Evolutionary conservation across 2,888 invertebrate species (phyloP).

Genomic region (Melipona beecheii): DNA sequence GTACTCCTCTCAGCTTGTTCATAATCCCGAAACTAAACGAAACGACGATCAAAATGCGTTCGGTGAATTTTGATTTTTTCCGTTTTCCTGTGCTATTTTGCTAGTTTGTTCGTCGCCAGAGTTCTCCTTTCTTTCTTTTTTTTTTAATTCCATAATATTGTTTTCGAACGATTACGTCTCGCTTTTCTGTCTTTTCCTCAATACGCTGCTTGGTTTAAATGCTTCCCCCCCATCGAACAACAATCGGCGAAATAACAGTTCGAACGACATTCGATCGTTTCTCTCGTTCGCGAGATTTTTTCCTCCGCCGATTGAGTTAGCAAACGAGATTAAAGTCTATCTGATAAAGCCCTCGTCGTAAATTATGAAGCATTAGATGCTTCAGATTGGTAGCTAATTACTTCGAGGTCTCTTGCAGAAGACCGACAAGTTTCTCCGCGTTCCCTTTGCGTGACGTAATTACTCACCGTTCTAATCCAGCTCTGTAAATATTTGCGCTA

Average conservation of each 20-base stretch:
- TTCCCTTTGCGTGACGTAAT: constrained; percentile 57
- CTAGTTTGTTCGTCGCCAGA: constrained; percentile 3
- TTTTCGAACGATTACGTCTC: background rate
- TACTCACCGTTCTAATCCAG: constrained; percentile 55
- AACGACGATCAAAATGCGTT: constrained; percentile 26
- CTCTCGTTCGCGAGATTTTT: background rate
- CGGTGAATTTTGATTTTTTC: constrained; percentile 35
- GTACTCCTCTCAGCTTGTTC: background rate
- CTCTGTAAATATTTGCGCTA: constrained; percentile 49
- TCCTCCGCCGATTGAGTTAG: background rate
- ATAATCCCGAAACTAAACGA: background rate
- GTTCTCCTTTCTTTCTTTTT: too few species aligned
- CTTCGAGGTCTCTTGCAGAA: constrained; percentile 5
- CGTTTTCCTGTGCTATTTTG: background rate
- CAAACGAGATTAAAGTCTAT: constrained; percentile 14
- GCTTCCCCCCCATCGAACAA: background rate
- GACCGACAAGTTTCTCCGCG: constrained; percentile 29
- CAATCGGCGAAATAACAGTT: background rate
- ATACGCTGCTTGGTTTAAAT: background rate
- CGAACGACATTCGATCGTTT: background rate
- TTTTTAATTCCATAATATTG: too few species aligned
- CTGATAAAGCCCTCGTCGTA: constrained; percentile 14
- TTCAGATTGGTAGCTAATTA: constrained; percentile 42
- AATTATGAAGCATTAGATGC: constrained; percentile 38
- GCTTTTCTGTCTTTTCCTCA: background rate